A percentile compares a stretch with the other conserved stretches of the same genome.
Evolutionary conservation across 64 coral and sea anemone species (phyloP).

Genomic region (Pachyseris speciosa): DNA sequence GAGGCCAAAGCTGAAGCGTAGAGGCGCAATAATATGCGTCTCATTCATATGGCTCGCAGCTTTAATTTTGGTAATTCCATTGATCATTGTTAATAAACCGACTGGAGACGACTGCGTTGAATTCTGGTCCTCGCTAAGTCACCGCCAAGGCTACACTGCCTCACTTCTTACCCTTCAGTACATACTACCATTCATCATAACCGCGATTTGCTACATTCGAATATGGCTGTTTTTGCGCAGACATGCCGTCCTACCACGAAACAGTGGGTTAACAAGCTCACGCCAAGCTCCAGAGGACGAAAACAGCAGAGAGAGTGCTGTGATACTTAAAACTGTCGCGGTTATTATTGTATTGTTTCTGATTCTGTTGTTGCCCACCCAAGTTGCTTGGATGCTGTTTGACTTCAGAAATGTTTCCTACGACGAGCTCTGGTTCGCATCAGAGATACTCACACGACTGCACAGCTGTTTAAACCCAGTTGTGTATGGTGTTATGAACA

Average conservation of each 20-base stretch:
- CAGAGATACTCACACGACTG: slow-evolving; percentile 58
- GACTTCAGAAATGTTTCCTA: slow-evolving; percentile 30
- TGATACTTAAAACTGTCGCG: slow-evolving; percentile 44
- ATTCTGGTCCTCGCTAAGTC: slow-evolving; percentile 17
- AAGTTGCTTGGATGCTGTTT: slow-evolving; percentile 67
- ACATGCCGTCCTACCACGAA: not conserved
- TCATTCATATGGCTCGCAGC: slow-evolving; percentile 39
- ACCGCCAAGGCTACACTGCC: slow-evolving; percentile 46
- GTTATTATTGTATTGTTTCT: slow-evolving; percentile 56
- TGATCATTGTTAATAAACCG: slow-evolving; percentile 3
- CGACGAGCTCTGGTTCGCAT: not conserved
- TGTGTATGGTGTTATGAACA: slow-evolving; percentile 77
- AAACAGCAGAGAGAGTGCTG: slow-evolving; percentile 28
- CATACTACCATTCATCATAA: slow-evolving; percentile 53
- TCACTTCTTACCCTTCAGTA: slow-evolving; percentile 41
- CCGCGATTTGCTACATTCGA: slow-evolving; percentile 34
- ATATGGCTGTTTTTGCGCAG: slow-evolving; percentile 31
- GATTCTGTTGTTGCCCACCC: slow-evolving; percentile 40
- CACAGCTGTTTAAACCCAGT: slow-evolving; percentile 88
- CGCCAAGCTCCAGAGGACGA: not conserved
- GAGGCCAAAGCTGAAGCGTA: slow-evolving; percentile 27
- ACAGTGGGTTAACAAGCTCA: not conserved
- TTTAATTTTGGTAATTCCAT: slow-evolving; percentile 41
- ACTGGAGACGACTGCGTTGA: not conserved
- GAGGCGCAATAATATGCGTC: slow-evolving; percentile 9